Conservation (phyloP, 53 echinoderm and acorn worm genomes). For the Hippasteria phrygiana region DNA sequence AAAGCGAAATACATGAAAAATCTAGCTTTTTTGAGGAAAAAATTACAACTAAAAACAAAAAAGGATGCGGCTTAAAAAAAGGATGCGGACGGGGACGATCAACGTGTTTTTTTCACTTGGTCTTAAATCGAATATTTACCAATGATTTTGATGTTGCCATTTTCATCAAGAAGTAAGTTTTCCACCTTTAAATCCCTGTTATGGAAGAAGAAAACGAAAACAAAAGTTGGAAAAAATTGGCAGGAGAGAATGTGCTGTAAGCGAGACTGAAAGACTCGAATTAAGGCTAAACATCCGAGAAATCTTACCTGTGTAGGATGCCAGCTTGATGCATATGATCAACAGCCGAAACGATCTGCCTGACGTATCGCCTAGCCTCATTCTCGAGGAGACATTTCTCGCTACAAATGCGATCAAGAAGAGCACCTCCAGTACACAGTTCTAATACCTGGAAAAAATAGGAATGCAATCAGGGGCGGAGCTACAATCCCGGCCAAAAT, state of each 20-base stretch:
- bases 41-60: too few relatives aligned
- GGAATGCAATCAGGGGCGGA: too few relatives aligned
- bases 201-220: too few relatives aligned
- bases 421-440: conserved; percentile 87
- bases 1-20: too few relatives aligned
- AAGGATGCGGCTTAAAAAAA: too few relatives aligned
- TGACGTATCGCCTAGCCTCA: conserved; percentile 82
- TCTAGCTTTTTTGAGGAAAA: too few relatives aligned
- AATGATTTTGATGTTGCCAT: conserved; percentile 88
- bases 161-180: conserved; percentile 89
- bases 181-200: conserved; percentile 96
- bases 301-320: conserved; percentile 87
- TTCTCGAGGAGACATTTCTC: conserved; percentile 72
- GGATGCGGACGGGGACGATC: too few relatives aligned
- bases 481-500: too few relatives aligned
- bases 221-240: too few relatives aligned
- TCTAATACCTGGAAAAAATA: conserved; percentile 68
- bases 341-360: conserved; percentile 92
- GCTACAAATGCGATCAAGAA: conserved; percentile 84
- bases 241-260: not conserved
- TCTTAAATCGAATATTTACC: conserved; percentile 68
- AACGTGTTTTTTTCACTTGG: too few relatives aligned
- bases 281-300: not conserved
- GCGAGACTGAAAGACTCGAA: not conserved
- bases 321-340: conserved; percentile 92